Evolutionary conservation across 2,797 vertebrate genomes (phyloP).

Genomic region (Poecilia gillii): DNA sequence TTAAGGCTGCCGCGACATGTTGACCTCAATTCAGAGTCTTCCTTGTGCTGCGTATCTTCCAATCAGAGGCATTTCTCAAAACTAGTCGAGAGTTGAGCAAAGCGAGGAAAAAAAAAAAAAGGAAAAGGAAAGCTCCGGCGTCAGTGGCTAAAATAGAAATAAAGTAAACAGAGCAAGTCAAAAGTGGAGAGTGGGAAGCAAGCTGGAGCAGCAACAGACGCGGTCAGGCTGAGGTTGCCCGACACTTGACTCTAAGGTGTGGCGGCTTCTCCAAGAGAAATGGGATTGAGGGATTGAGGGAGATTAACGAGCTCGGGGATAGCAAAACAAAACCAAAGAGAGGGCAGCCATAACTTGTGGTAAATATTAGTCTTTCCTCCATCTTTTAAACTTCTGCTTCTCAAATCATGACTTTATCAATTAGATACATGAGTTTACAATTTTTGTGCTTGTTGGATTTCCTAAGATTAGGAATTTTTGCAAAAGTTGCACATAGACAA

Average conservation of each 20-base stretch:
- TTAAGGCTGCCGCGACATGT: slow-evolving; percentile 31
- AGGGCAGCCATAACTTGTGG: not conserved
- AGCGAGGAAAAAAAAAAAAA: not conserved
- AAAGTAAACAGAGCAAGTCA: slow-evolving; percentile 16
- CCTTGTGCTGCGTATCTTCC: not conserved
- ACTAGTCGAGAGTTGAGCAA: not conserved
- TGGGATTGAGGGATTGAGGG: slow-evolving; percentile 66
- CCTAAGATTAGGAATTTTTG: not conserved
- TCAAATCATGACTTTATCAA: not conserved
- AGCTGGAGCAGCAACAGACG: slow-evolving; percentile 22
- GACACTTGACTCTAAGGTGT: slow-evolving; percentile 59
- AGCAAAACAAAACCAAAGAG: slow-evolving; percentile 24
- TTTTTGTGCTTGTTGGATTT: not conserved
- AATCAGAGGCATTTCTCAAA: slow-evolving; percentile 6
- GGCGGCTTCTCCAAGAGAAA: slow-evolving; percentile 48
- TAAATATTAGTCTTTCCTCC: not conserved
- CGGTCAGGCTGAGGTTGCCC: slow-evolving; percentile 43
- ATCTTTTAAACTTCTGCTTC: not conserved
- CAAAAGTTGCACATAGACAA: not conserved
- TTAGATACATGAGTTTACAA: not conserved
- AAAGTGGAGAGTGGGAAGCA: slow-evolving; percentile 10
- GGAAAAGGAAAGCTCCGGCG: not conserved
- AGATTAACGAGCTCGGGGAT: slow-evolving; percentile 37
- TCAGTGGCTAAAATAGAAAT: slow-evolving; percentile 5
- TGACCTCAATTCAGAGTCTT: slow-evolving; percentile 41